A percentile compares a stretch with the other conserved stretches of the same genome.
phyloP scores from a whole-genome alignment of 1,140 invertebrate genomes.

The Oryctes rhinoceros region DNA sequence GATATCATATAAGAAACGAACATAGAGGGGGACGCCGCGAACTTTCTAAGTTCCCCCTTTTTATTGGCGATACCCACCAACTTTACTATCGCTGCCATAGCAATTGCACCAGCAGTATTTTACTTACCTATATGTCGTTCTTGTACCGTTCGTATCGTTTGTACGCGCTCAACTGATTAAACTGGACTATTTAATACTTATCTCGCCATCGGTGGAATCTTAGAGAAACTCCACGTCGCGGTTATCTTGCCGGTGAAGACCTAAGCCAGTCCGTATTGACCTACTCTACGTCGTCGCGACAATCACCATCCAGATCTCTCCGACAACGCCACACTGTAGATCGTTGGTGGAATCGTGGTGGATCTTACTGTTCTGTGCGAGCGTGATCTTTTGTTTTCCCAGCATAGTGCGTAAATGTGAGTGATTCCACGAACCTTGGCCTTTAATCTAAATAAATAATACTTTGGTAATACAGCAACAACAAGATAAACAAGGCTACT shows the following conservation, averaged over 20 bases:
- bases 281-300: conserved; percentile 7
- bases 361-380: background rate
- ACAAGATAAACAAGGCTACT: background rate
- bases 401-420: background rate
- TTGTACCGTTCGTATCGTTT: background rate
- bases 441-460: conserved; percentile 21
- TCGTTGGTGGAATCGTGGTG: background rate
- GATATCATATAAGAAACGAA: background rate
- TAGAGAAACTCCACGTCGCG: background rate
- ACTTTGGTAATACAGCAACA: background rate
- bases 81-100: background rate
- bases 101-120: conserved; percentile 30
- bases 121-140: conserved; percentile 17
- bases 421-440: conserved; percentile 31
- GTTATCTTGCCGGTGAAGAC: conserved; percentile 27
- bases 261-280: conserved; percentile 20
- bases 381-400: no score
- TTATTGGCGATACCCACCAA: conserved; percentile 8
- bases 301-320: conserved; percentile 23
- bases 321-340: background rate
- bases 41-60: conserved; percentile 38
- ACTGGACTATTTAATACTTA: background rate
- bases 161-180: no score
- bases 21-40: background rate
- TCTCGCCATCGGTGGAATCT: background rate